Evolutionary conservation across 1,140 invertebrate genomes (phyloP).

Genomic region (Aplysia californica): DNA sequence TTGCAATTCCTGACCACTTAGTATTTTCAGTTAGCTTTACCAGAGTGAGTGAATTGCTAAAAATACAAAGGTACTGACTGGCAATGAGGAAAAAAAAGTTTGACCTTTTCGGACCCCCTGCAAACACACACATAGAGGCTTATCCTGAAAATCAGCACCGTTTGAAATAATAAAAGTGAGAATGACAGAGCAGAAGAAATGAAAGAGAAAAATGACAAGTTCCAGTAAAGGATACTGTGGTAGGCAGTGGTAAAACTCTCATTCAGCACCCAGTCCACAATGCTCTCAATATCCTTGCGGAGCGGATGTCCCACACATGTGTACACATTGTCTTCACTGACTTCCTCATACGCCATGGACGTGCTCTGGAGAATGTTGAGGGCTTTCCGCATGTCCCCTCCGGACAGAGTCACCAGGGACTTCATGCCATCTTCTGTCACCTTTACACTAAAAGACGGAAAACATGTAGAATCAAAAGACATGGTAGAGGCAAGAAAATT

Average conservation of each 20-base stretch:
- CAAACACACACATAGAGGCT: too few species aligned
- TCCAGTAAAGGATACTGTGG: slow-evolving; percentile 85
- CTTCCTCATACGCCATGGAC: slow-evolving; percentile 84
- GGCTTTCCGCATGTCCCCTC: slow-evolving; percentile 98
- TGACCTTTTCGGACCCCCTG: too few species aligned
- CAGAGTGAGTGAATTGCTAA: too few species aligned
- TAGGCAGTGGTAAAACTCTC: slow-evolving; percentile 84
- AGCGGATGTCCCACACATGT: slow-evolving; percentile 96
- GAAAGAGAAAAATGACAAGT: too few species aligned
- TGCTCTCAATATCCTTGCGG: slow-evolving; percentile 88
- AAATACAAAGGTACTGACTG: too few species aligned
- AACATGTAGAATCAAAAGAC: too few species aligned
- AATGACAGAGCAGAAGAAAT: neutral
- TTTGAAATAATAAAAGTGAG: too few species aligned
- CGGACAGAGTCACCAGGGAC: slow-evolving; percentile 88
- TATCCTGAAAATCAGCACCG: too few species aligned
- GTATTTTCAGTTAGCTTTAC: too few species aligned
- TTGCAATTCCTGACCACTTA: too few species aligned
- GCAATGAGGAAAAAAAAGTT: too few species aligned
- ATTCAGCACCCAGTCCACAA: slow-evolving; percentile 90
- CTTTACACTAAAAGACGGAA: slow-evolving; percentile 76
- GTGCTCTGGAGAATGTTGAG: slow-evolving; percentile 96
- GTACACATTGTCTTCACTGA: slow-evolving; percentile 94
- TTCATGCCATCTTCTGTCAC: slow-evolving; percentile 92
- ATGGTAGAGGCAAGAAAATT: too few species aligned